Percentiles rank a stretch among this genome's conserved stretches.
These are phyloP conservation scores for Parus major DNA, from an alignment of 2,113 vertebrate genomes.

Conservation along the genomic window DNA sequence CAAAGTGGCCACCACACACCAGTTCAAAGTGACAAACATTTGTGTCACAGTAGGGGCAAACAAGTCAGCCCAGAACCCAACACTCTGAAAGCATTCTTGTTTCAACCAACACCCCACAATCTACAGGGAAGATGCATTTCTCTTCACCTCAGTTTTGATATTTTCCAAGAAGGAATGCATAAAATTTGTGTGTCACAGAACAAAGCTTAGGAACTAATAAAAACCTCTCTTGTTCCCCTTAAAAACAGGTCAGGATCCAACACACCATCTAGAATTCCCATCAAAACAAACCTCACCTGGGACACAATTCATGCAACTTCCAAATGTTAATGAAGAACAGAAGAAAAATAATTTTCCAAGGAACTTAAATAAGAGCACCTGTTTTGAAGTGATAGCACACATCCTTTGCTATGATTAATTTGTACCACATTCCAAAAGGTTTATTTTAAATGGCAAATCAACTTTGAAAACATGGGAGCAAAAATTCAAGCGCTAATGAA, in stretches of 20 bases:
- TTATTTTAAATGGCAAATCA: background rate
- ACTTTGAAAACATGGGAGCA: background rate
- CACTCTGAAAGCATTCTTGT: background rate
- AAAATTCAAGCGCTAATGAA: background rate
- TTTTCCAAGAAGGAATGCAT: background rate
- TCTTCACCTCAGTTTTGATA: background rate
- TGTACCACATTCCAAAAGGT: background rate
- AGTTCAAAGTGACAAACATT: background rate
- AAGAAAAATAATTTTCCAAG: background rate
- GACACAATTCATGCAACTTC: background rate
- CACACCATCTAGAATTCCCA: background rate
- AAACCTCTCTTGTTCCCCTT: background rate
- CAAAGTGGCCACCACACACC: background rate
- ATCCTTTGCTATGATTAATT: background rate
- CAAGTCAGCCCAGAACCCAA: background rate
- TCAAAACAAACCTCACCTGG: background rate
- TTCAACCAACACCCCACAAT: background rate
- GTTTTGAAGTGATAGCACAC: background rate
- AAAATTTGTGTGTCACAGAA: background rate
- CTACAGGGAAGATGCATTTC: background rate
- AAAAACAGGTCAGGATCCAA: background rate
- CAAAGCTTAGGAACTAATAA: background rate
- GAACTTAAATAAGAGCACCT: background rate
- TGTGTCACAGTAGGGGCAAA: background rate
- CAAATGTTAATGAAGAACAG: background rate